phyloP scores from a whole-genome alignment of 2,797 vertebrate genomes.

The Octomys mimax region DNA sequence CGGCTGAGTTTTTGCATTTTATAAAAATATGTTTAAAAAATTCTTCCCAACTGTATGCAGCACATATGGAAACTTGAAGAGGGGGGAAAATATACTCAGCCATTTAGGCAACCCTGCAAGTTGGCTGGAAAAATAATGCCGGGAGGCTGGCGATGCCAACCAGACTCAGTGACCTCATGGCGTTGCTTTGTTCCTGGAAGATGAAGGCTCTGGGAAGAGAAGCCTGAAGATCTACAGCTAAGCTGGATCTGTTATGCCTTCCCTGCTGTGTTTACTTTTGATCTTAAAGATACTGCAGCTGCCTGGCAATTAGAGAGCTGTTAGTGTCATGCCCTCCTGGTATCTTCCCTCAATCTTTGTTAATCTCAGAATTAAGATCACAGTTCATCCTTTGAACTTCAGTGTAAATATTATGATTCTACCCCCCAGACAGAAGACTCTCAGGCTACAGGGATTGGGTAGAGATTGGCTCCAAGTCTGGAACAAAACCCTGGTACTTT shows the following conservation, averaged over 20 bases:
- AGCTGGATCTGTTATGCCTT: not conserved
- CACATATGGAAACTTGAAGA: not conserved
- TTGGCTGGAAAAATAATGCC: not conserved
- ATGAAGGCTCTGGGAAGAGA: not conserved
- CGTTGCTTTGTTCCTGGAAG: not conserved
- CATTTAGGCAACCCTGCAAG: not conserved
- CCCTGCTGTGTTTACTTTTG: constrained; percentile 1
- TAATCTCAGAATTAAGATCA: constrained; percentile 56
- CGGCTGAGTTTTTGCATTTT: not conserved
- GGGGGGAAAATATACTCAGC: not conserved
- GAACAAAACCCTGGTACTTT: not conserved
- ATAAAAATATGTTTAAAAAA: not conserved
- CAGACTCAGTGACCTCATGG: not conserved
- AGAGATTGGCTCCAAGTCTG: not conserved
- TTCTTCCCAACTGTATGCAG: not conserved
- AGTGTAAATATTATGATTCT: not conserved
- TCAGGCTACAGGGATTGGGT: not conserved
- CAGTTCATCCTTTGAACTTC: constrained; percentile 60
- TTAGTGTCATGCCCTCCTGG: not conserved
- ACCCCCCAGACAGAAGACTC: not conserved
- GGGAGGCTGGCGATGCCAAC: not conserved
- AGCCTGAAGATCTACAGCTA: fast-evolving
- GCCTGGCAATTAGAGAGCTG: constrained; percentile 48
- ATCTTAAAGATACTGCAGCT: constrained; percentile 20
- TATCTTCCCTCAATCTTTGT: constrained; percentile 15